These are phyloP conservation scores for Palythoa grandiflora DNA, from an alignment of 92 coral and sea anemone species.

Conservation along the genomic window DNA sequence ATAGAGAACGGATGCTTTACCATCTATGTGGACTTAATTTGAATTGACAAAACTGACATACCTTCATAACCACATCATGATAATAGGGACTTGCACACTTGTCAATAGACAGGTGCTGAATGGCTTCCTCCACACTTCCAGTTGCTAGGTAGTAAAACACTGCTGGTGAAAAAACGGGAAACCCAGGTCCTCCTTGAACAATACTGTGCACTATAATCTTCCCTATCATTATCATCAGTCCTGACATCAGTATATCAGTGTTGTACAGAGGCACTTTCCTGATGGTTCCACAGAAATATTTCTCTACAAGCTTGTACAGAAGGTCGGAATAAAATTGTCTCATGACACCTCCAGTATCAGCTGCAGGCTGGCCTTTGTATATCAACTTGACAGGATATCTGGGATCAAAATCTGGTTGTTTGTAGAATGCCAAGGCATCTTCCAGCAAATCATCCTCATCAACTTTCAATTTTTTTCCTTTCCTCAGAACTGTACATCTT, in stretches of 20 bases:
- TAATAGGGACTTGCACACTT: background rate
- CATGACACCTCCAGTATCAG: slow-evolving; percentile 13
- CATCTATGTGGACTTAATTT: background rate
- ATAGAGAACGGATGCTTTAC: background rate
- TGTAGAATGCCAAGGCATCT: slow-evolving; percentile 15
- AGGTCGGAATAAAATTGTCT: slow-evolving; percentile 6
- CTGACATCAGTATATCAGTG: slow-evolving; percentile 15
- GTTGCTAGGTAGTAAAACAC: slow-evolving; percentile 11
- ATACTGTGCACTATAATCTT: slow-evolving; percentile 16
- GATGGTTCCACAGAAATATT: background rate
- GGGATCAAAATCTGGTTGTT: slow-evolving; percentile 17
- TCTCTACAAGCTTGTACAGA: background rate
- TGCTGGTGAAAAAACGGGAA: slow-evolving; percentile 10
- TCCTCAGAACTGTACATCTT: slow-evolving; percentile 23
- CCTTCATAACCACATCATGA: background rate
- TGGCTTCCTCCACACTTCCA: slow-evolving; percentile 17
- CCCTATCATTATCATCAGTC: background rate
- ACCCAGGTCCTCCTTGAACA: slow-evolving; percentile 24
- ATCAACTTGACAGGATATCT: background rate
- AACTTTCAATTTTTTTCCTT: slow-evolving; percentile 25
- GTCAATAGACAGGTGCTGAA: background rate
- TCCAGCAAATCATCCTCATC: slow-evolving; percentile 21
- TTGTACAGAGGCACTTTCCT: slow-evolving; percentile 4
- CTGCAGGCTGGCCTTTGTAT: slow-evolving; percentile 19
- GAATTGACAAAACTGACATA: background rate